These are phyloP conservation scores for Lysandra coridon DNA, from an alignment of 2,888 invertebrate genomes.

Conservation along the genomic window DNA sequence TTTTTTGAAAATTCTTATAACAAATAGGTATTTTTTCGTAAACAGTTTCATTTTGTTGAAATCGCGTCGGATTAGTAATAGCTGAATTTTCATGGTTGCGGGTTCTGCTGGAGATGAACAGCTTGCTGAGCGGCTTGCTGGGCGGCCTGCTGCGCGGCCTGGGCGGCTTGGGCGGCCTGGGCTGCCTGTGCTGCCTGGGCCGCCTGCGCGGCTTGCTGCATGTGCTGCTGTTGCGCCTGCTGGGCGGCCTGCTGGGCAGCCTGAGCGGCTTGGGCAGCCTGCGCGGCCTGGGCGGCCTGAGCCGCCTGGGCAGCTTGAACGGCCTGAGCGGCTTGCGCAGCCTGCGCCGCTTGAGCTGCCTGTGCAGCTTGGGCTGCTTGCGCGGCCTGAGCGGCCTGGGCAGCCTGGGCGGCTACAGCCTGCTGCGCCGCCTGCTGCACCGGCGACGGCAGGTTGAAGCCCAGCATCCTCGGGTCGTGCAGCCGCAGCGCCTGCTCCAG, in stretches of 20 bases:
- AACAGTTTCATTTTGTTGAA: slow-evolving; percentile 52
- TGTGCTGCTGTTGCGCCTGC: slow-evolving; percentile 66
- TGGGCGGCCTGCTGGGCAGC: slow-evolving; percentile 54
- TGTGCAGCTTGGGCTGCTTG: slow-evolving; percentile 47
- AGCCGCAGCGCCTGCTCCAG: slow-evolving; percentile 90
- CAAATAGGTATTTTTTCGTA: slow-evolving; percentile 20
- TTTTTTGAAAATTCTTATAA: slow-evolving; percentile 32
- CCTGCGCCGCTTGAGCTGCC: slow-evolving; percentile 48
- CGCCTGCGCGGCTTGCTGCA: slow-evolving; percentile 50
- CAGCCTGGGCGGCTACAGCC: slow-evolving; percentile 51
- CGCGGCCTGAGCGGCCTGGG: slow-evolving; percentile 46
- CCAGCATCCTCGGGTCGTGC: slow-evolving; percentile 90
- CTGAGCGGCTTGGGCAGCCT: slow-evolving; percentile 51
- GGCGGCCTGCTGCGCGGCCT: slow-evolving; percentile 59
- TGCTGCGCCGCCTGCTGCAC: slow-evolving; percentile 71
- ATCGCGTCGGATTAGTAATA: slow-evolving; percentile 86
- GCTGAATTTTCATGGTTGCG: slow-evolving; percentile 89
- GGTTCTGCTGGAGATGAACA: slow-evolving; percentile 77
- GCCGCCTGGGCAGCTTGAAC: slow-evolving; percentile 57
- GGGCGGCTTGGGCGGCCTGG: slow-evolving; percentile 53
- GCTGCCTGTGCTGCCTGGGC: slow-evolving; percentile 52
- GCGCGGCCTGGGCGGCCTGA: slow-evolving; percentile 57
- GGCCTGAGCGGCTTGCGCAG: slow-evolving; percentile 51
- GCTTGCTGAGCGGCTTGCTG: slow-evolving; percentile 77
- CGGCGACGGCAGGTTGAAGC: slow-evolving; percentile 83